A percentile compares a stretch with the other conserved stretches of the same genome.
phyloP scores from a whole-genome alignment of 2,113 vertebrate genomes.

The Litocranius walleri region DNA sequence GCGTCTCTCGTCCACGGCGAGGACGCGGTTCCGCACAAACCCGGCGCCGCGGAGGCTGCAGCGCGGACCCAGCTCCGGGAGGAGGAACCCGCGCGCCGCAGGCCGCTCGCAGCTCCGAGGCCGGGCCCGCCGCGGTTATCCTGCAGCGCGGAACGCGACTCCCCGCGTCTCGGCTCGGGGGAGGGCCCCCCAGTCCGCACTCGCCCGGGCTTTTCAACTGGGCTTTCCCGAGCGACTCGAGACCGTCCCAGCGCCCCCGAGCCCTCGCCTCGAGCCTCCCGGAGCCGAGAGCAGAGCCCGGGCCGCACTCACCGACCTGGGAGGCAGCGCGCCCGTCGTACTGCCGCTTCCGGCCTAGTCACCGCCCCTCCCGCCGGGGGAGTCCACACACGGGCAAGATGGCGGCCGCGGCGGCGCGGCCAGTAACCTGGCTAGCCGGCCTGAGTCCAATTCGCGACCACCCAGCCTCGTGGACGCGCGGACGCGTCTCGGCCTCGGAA shows the following conservation, averaged over 20 bases:
- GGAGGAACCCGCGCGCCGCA: neutral
- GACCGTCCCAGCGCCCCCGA: fast-evolving
- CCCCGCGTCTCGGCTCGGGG: neutral
- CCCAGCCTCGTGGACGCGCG: neutral
- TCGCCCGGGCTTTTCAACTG: neutral
- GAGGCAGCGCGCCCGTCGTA: neutral
- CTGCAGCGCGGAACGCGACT: neutral
- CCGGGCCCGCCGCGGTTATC: neutral
- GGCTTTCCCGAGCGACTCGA: neutral
- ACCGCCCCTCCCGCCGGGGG: neutral
- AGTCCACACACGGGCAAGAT: neutral
- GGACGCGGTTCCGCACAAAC: neutral
- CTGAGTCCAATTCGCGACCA: neutral
- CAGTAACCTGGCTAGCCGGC: fast-evolving
- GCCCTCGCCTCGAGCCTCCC: neutral
- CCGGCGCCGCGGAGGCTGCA: neutral
- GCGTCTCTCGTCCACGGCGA: neutral
- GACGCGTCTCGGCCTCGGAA: fast-evolving
- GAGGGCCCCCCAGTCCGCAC: neutral
- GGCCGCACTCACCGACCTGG: constrained; percentile 55
- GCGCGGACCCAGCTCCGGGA: neutral
- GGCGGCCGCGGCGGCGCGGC: constrained; percentile 10
- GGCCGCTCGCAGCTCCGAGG: neutral
- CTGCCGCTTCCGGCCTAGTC: constrained; percentile 53
- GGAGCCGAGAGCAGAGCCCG: neutral